A percentile compares a stretch with the other conserved stretches of the same genome.
phyloP scores from a whole-genome alignment of 2,888 invertebrate genomes.

The Tiphia femorata region DNA sequence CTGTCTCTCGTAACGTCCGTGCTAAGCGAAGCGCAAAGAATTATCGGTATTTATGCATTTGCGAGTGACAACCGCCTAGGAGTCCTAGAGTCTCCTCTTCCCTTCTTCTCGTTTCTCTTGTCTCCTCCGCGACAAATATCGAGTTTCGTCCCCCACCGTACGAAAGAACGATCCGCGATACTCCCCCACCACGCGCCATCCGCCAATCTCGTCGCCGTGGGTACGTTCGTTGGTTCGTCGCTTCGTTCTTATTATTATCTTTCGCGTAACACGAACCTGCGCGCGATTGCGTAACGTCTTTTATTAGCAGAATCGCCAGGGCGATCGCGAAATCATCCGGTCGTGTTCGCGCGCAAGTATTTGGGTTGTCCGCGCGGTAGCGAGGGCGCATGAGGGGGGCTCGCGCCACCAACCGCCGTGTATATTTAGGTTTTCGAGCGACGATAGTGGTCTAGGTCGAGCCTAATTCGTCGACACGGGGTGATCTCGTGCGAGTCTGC shows the following conservation, averaged over 20 bases:
- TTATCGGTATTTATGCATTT: too few species aligned
- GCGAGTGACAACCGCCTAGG: too few species aligned
- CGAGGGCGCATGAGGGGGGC: neutral
- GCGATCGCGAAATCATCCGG: conserved; percentile 42
- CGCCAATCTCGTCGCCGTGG: conserved; percentile 13
- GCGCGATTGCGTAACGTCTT: conserved; percentile 57
- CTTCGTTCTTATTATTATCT: conserved; percentile 51
- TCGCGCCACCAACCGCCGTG: neutral
- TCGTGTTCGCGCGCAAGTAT: conserved; percentile 28
- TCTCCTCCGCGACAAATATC: too few species aligned
- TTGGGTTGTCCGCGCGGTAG: conserved; percentile 29
- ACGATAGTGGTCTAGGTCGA: conserved; percentile 48
- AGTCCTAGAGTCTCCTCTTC: conserved; percentile 3
- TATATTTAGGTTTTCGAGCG: conserved; percentile 37
- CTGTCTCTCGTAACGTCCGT: too few species aligned
- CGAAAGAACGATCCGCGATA: neutral
- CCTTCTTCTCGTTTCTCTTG: neutral
- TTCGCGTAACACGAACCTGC: conserved; percentile 40
- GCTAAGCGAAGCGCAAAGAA: too few species aligned
- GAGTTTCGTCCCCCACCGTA: neutral
- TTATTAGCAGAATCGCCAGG: conserved; percentile 51
- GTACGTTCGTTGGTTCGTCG: neutral
- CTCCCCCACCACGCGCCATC: neutral
- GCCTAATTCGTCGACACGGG: conserved; percentile 25
- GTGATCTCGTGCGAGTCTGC: conserved; percentile 9